Evolutionary conservation across 2,797 vertebrate species (phyloP).

Genomic region (Crossoptilon crossoptilon): DNA sequence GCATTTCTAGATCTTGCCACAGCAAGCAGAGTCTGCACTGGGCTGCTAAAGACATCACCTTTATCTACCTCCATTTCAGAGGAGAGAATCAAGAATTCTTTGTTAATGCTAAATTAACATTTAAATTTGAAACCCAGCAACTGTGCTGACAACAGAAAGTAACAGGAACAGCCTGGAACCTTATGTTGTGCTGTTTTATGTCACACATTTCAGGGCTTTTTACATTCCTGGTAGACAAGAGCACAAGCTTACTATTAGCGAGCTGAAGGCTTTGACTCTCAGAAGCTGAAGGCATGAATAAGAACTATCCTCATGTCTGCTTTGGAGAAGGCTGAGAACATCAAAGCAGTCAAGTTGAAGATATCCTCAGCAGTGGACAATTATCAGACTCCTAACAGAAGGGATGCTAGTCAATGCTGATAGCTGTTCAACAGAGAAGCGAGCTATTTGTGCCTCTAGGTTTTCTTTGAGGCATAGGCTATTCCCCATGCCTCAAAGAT

Average conservation of each 20-base stretch:
- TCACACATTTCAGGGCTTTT: conserved; percentile 63
- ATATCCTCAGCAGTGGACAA: not conserved
- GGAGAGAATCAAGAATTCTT: conserved; percentile 39
- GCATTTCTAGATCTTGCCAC: conserved; percentile 9
- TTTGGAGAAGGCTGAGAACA: not conserved
- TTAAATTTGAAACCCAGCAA: conserved; percentile 66
- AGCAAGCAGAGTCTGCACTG: conserved; percentile 7
- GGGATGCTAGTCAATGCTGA: not conserved
- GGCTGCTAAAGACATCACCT: conserved; percentile 61
- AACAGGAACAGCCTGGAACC: conserved; percentile 72
- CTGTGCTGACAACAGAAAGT: conserved; percentile 66
- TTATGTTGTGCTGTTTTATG: conserved; percentile 69
- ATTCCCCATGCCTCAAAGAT: no score
- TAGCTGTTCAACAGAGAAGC: not conserved
- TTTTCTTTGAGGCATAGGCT: not conserved
- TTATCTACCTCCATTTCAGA: conserved; percentile 62
- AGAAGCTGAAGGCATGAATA: not conserved
- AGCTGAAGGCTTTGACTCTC: conserved; percentile 27
- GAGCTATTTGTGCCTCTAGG: not conserved
- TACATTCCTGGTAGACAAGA: conserved; percentile 61
- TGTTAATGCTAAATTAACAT: conserved; percentile 69
- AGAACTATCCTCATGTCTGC: not conserved
- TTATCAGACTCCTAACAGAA: not conserved
- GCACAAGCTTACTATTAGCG: conserved; percentile 42
- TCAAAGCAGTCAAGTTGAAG: not conserved